phyloP scores from a whole-genome alignment of 2,888 invertebrate species.

The Cantharis flavilabris region DNA sequence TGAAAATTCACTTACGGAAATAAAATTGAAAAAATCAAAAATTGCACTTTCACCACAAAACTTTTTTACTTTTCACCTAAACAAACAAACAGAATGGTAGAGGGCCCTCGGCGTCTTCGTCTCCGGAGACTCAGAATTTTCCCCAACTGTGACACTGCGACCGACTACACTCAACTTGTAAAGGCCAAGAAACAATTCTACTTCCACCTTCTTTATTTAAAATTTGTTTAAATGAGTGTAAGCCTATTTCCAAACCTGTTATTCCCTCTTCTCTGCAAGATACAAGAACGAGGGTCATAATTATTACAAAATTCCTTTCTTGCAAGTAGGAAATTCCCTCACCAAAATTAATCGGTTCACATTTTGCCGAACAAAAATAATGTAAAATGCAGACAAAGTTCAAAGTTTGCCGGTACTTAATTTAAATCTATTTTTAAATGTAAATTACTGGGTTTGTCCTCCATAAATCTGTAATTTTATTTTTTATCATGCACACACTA shows the following conservation, averaged over 20 bases:
- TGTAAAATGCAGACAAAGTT: background rate
- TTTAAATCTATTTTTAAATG: background rate
- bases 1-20: background rate
- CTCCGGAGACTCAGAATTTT: background rate
- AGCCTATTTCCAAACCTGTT: background rate
- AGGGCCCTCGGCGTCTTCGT: slow-evolving; percentile 12
- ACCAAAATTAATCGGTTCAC: background rate
- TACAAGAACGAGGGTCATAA: background rate
- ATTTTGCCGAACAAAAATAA: background rate
- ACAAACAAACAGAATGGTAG: background rate
- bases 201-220: slow-evolving; percentile 22
- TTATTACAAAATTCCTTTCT: background rate
- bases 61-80: background rate
- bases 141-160: slow-evolving; percentile 18
- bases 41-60: background rate
- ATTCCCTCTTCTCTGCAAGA: background rate
- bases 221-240: slow-evolving; percentile 7
- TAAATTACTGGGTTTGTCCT: background rate
- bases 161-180: slow-evolving; percentile 17
- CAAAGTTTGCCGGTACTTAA: background rate
- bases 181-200: background rate
- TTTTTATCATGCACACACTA: background rate
- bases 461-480: background rate
- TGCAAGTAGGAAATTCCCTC: background rate
- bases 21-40: background rate